Evolutionary conservation across 1,140 invertebrate genomes (phyloP), one percentile per base, ranked within the genome.

Genomic region (Steinernema feltiae): DNA sequence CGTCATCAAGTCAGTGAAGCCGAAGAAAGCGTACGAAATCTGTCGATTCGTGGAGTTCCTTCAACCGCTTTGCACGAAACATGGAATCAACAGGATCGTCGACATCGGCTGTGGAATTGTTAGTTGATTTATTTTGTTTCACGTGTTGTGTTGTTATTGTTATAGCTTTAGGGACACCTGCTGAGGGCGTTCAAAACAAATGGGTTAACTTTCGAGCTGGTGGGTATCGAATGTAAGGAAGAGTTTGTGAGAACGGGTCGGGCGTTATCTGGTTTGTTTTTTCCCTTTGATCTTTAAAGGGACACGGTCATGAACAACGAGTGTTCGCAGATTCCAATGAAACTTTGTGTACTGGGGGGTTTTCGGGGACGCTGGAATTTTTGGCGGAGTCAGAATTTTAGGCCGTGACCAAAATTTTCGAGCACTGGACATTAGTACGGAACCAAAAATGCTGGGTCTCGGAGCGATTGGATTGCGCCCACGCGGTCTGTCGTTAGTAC

Each of bases 1-100:
- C 53, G 53, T 63, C 15, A 63, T 63, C 53, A 63, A 63, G 24
- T 15, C 15, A 17, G 53, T 63, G 15, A 63, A 63, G 53, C 53
- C 53, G 12, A 63, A 63, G 53, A 63, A 63, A 27, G 53, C 53
- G 12, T 63, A 63, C 53, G 53, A 63, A 27, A 63, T 63, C 53
- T 63, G 7, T 7, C 15, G 53, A 63, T 63, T 63, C 24, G 53
- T 63, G 15, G 53, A 63, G 12, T 12, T 12, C 24, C 12, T 63
- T 27, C 53, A 27, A 12, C 53, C 53, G 2, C 53, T 63, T 63
- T 63, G 53, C 24, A 17, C 53, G 12, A 63, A 63, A 27, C 53
- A 63, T 27, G 53, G 53, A 7, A 27, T 63, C 53, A 27, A 7
- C 3, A 7, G 53, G 53, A 63, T 63, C 53, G 53, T 63, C 7